Evolutionary conservation across 2,888 invertebrate genomes (phyloP), one percentile per base, ranked within the genome.

Genomic region (Troides aeacus): DNA sequence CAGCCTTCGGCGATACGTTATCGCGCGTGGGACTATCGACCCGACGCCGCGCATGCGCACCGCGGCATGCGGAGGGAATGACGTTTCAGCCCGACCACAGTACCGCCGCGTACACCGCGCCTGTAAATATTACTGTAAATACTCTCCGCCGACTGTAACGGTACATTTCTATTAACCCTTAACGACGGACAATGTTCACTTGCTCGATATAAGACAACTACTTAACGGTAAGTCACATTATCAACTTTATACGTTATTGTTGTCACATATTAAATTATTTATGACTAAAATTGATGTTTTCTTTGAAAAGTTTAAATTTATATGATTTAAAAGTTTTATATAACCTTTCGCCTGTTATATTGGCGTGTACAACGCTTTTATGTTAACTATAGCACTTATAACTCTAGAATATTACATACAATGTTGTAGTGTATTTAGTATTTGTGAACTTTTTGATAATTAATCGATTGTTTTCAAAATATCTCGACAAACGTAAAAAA

Each of bases 11-110:
- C 73, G 79, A 77, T 80, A 77, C 79, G 79, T 87, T 89, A 89
- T 88, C 88, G 84, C 78, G 73, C 4, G 69, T 72, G 76, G 75
- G 72, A 73, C 80, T 89, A 89, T 89, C 89, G 89, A 89, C 88
- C 87, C 81, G 76, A 74, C 76, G 62, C 58, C 76, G 81, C 88
- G 86, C 90, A 85, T 81, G 90, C 90, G 87, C 81, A 62, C 77
- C 78, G 79, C 78, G 79, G 80, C 82, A 86, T 90, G 90, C 90
- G 89, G 89, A 87, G 85, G 79, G 80, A 79, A 82, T 90, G 90
- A 90, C 89, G 88, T 89, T 88, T 78, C 74, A 21, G 75, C 73
- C 70, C 69, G 74, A 76, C 79, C 77, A 81, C 85, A 87, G 85
- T 84, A 81, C 75, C 78, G 80, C 79, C 79, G 78, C 80, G 79